Base-by-base conservation (phyloP, 2,888 invertebrate genomes). In the Machimus atricapillus region DNA sequence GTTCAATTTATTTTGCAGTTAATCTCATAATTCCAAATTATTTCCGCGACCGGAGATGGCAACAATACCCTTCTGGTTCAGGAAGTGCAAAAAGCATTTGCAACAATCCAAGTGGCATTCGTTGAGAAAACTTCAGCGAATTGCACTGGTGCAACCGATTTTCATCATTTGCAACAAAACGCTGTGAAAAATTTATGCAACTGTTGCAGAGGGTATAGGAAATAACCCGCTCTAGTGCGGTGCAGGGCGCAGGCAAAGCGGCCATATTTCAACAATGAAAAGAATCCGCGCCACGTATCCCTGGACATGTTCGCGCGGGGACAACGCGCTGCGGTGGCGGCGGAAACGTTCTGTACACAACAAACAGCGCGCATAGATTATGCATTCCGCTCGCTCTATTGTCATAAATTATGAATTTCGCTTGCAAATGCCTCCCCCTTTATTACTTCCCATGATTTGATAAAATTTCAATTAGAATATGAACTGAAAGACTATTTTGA, bases 401-500 rank as follows among this genome's bases (percentile, higher is more conserved):
- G 74, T 85, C 85, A 74, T 85, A 85, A 85, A 85, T 85, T 85
- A 85, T 85, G 43, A 85, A 85, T 85, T 85, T 66, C 58, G 27
- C 52, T 85, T 74, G 85, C 85, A 74, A 85, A 85, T 85, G 23
- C 66, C 66, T 83, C 74, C 74, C 83, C 74, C 74, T 74, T 74
- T 85, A 85, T 74, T 85, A 43, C 74, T 74, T 85, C 74, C 85
- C 85, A 56, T 85, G 85, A 85, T 85, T 85, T 85, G 85, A 85
- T 85, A 85, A 85, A 85, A 85, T 85, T 85, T 85, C 85, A 85
- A 85, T 85, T 85, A 85, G 85, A 85, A 85, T 85, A 85, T 85
- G 74, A 85, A 85, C 74, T 52, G 74, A 85, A 74, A 85, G 85
- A 85, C 85, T 85, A 85, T 74, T 85, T 85, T 85, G 85, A 85